A percentile compares a stretch with the other conserved stretches of the same genome.
Conservation (phyloP, 2,113 vertebrate genomes). For the Ailuropoda melanoleuca region DNA sequence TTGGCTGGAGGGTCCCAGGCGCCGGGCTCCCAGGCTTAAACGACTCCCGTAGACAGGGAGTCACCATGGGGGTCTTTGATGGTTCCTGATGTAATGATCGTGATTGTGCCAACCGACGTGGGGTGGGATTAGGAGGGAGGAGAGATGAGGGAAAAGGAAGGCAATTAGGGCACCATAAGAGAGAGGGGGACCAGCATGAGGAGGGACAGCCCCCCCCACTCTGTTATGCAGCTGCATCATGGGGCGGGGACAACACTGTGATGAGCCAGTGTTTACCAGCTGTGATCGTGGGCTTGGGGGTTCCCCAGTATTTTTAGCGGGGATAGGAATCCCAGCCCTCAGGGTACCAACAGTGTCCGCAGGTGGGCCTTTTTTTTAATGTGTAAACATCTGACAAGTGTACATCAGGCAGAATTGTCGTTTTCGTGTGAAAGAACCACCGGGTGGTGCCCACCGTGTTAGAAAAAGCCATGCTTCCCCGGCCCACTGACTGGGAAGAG, state of each 20-base stretch:
- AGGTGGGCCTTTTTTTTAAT: rapidly evolving
- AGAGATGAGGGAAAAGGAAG: not conserved
- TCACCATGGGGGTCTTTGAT: not conserved
- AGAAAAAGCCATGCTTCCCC: rapidly evolving
- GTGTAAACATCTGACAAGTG: not conserved
- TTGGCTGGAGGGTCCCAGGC: rapidly evolving
- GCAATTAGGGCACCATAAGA: not conserved
- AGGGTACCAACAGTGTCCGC: not conserved
- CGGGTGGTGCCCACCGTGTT: not conserved
- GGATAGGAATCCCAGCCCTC: too few relatives aligned
- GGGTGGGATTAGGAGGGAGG: not conserved
- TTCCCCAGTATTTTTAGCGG: not conserved
- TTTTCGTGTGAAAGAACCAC: not conserved
- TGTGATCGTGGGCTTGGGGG: too few relatives aligned
- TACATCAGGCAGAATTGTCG: not conserved
- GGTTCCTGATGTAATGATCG: rapidly evolving
- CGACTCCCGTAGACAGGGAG: rapidly evolving
- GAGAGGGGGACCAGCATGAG: not conserved
- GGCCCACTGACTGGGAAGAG: too few relatives aligned
- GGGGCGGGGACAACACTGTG: not conserved
- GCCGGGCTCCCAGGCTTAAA: not conserved
- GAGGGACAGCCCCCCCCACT: not conserved
- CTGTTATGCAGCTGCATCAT: not conserved
- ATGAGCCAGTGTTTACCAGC: not conserved
- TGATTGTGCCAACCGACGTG: not conserved